phyloP scores from a whole-genome alignment of 2,888 invertebrate species.

The Azorinus chamasolen region DNA sequence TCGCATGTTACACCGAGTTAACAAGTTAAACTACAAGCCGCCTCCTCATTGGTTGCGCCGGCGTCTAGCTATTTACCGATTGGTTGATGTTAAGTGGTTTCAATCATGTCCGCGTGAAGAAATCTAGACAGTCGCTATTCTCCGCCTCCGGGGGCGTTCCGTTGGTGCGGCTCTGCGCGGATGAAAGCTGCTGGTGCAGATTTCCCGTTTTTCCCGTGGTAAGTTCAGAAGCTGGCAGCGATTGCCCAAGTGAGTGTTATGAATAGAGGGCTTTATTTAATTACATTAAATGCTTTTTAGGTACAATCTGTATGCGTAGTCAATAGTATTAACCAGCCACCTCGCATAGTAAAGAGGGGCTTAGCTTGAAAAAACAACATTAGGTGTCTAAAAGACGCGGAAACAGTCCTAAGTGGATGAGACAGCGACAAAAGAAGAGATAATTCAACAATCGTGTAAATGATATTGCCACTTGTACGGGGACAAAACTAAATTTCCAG shows the following conservation, averaged over 20 bases:
- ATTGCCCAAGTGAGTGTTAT: constrained; percentile 2
- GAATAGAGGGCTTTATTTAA: constrained; percentile 64
- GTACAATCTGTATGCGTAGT: constrained; percentile 66
- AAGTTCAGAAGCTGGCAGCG: no score
- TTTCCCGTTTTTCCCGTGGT: no score
- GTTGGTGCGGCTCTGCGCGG: neutral
- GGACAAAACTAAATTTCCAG: constrained; percentile 33
- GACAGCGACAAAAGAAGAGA: constrained; percentile 50
- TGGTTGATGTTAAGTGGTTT: constrained; percentile 40
- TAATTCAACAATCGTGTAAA: constrained; percentile 56
- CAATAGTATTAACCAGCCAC: constrained; percentile 48
- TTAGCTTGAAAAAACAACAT: constrained; percentile 63
- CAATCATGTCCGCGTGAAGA: constrained; percentile 38
- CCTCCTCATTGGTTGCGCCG: constrained; percentile 50
- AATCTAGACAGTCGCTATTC: constrained; percentile 11
- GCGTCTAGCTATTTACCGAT: constrained; percentile 40
- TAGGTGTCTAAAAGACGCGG: constrained; percentile 47
- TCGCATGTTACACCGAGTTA: constrained; percentile 49
- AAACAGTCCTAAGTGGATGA: constrained; percentile 57
- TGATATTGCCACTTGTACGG: constrained; percentile 30
- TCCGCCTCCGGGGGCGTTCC: constrained; percentile 49
- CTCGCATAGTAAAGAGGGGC: constrained; percentile 64
- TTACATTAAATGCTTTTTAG: constrained; percentile 71
- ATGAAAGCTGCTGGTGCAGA: neutral
- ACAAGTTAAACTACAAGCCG: constrained; percentile 49